These are phyloP conservation scores for Campaea margaritaria DNA, from an alignment of 2,888 invertebrate species.

Conservation along the genomic window DNA sequence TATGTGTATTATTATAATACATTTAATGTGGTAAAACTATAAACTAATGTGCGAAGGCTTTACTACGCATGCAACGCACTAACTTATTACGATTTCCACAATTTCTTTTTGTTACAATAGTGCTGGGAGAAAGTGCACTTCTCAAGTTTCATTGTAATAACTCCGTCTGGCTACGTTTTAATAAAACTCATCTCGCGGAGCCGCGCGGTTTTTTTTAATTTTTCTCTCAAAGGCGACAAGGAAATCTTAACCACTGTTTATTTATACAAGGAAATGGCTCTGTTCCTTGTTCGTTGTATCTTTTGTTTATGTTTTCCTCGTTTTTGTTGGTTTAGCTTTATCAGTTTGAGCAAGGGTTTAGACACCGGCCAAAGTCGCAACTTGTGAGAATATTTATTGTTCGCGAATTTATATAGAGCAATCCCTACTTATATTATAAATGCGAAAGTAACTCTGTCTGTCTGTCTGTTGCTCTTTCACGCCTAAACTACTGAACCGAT, in stretches of 20 bases:
- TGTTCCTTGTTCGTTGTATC: conserved; percentile 38
- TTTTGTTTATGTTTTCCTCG: conserved; percentile 32
- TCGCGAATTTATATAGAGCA: too few relatives aligned
- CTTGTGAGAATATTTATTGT: neutral
- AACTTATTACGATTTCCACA: conserved; percentile 35
- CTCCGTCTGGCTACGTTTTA: conserved; percentile 38
- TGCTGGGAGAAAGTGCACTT: conserved; percentile 40
- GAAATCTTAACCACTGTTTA: conserved; percentile 34
- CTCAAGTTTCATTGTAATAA: conserved; percentile 42
- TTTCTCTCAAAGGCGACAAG: conserved; percentile 23
- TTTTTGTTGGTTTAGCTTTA: conserved; percentile 32
- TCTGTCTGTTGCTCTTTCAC: too few relatives aligned
- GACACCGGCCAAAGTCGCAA: neutral
- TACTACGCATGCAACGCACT: conserved; percentile 16
- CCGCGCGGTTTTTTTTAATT: conserved; percentile 30
- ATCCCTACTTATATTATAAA: too few relatives aligned
- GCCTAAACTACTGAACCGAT: too few relatives aligned
- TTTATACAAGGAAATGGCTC: conserved; percentile 40
- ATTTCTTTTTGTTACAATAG: conserved; percentile 38
- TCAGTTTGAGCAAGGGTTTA: conserved; percentile 17
- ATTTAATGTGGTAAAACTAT: too few relatives aligned
- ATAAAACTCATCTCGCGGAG: conserved; percentile 30
- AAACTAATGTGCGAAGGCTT: too few relatives aligned
- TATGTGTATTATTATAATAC: too few relatives aligned
- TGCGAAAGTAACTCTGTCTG: too few relatives aligned